Evolutionary conservation across 2,113 vertebrate species (phyloP), one percentile per base, ranked within the genome.

Genomic region (Oncorhynchus masou): DNA sequence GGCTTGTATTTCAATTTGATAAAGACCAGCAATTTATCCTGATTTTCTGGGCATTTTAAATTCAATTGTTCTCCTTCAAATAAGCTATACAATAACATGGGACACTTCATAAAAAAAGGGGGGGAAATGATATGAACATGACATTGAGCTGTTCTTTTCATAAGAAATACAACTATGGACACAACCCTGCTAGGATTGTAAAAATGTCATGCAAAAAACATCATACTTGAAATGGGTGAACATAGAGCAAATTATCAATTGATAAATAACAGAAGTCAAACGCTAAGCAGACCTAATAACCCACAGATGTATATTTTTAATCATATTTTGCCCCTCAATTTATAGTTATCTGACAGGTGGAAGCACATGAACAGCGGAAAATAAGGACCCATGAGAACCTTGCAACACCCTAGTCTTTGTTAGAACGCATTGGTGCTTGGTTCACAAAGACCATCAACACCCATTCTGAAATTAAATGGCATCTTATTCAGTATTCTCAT

Each of bases 401-500:
- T 78, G 51, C 80, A 69, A 81, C 78, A 76, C 76, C 71, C 76
- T 79, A 31, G 74, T 76, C 79, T 84, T 84, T 88, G 86, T 88
- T 83, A 83, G 59, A 68, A 67, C 60, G 77, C 78, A 75, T 80
- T 74, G 74, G 77, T 67, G 85, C 87, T 81, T 29, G 79, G 66
- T 79, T 89, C 84, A 90, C 92, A 93, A 91, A 91, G 91, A 84
- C 77, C 83, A 86, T 91, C 88, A 90, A 88, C 90, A 89, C 87
- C 90, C 91, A 87, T 89, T 87, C 88, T 92, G 87, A 93, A 92
- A 93, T 92, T 90, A 92, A 92, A 93, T 88, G 91, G 91, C 89
- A 90, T 92, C 92, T 92, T 92, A 91, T 90, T 94, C 93, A 91
- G 93, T 93, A 93, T 94, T 94, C 92, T 82, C 91, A 86, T 93